These are phyloP conservation scores for Microcebus ravelobensis DNA, from an alignment of 2,113 vertebrate species.

Conservation along the genomic window DNA sequence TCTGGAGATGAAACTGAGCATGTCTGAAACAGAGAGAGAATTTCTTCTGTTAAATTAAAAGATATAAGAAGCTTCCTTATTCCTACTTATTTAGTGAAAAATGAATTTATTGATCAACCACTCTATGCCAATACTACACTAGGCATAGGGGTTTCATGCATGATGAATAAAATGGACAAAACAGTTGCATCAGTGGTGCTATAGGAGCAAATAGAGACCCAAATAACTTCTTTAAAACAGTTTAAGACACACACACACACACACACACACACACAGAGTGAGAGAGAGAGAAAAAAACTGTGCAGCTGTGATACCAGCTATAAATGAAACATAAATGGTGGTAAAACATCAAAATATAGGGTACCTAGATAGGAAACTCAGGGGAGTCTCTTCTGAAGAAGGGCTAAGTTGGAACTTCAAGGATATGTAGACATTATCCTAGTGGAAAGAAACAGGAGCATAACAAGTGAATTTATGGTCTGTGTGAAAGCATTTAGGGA, in stretches of 20 bases:
- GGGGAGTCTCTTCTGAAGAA: not conserved
- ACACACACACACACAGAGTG: too few species aligned
- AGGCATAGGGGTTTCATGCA: not conserved
- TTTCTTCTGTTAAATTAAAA: not conserved
- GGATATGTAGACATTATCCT: not conserved
- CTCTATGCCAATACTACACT: not conserved
- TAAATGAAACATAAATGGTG: not conserved
- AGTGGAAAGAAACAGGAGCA: not conserved
- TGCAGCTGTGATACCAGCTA: not conserved
- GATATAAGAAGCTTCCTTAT: not conserved
- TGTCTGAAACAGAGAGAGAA: not conserved
- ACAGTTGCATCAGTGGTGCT: accelerated
- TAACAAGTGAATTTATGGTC: not conserved
- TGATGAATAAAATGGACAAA: not conserved
- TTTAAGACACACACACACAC: not conserved
- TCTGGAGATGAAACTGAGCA: not conserved
- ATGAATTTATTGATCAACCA: not conserved
- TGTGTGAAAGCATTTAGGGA: not conserved
- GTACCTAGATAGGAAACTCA: too few species aligned
- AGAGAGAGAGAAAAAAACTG: too few species aligned
- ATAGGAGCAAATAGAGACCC: not conserved
- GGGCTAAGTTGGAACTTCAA: not conserved
- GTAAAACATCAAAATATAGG: not conserved
- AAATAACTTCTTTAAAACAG: not conserved
- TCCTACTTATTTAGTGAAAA: not conserved